These are phyloP conservation scores for Paratilapia polleni DNA, from an alignment of 2,113 vertebrate species.

Conservation along the genomic window DNA sequence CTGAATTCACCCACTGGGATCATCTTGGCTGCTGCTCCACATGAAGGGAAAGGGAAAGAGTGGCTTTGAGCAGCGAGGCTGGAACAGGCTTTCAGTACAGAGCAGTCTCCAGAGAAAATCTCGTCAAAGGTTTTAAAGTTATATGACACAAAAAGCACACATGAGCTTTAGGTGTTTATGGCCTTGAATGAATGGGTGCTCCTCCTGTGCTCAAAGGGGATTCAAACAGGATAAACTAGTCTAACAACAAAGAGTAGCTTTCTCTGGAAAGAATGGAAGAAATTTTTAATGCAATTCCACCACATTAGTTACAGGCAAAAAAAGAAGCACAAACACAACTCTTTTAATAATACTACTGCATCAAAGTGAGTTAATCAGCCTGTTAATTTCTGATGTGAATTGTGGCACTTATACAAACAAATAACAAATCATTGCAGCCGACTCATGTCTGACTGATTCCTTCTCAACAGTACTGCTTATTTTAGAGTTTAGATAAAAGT, in stretches of 20 bases:
- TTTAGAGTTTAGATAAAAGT: neutral
- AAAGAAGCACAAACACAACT: neutral
- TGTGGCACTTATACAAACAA: neutral
- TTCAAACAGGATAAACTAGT: constrained; percentile 58
- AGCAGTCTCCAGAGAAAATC: constrained; percentile 18
- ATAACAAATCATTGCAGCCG: neutral
- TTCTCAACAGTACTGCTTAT: neutral
- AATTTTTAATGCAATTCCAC: neutral
- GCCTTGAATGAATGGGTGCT: neutral
- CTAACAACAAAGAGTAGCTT: constrained; percentile 34
- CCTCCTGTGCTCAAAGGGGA: neutral
- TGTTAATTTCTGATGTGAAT: neutral
- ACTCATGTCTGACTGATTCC: neutral
- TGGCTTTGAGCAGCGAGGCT: constrained; percentile 7
- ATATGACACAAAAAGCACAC: constrained; percentile 6
- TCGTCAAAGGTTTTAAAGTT: constrained; percentile 31
- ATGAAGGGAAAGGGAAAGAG: neutral
- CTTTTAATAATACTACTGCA: neutral
- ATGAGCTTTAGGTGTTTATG: neutral
- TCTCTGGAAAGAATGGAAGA: neutral
- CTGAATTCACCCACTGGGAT: constrained; percentile 90
- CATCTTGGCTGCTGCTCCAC: constrained; percentile 77
- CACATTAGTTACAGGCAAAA: neutral
- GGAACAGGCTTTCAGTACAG: constrained; percentile 31
- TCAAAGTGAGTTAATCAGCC: neutral